These are phyloP conservation scores for Helogale parvula DNA, from an alignment of 2,113 vertebrate species.

Conservation along the genomic window DNA sequence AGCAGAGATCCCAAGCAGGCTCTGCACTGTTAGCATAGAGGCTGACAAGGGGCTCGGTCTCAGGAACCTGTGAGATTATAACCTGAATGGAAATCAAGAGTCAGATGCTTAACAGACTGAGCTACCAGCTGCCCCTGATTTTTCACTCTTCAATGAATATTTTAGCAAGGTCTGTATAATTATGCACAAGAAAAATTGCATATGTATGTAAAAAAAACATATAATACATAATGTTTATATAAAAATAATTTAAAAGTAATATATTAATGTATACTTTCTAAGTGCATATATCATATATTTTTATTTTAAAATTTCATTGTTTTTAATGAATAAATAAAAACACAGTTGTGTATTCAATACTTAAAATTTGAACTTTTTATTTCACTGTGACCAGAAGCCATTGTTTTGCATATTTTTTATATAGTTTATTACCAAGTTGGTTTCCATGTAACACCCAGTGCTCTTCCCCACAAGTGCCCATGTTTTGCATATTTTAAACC, in stretches of 20 bases:
- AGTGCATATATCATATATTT: background rate
- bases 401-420: slow-evolving; percentile 11
- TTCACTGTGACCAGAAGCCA: slow-evolving; percentile 70
- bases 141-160: slow-evolving; percentile 11
- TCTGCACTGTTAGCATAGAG: too few species aligned
- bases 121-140: background rate
- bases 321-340: slow-evolving; percentile 33
- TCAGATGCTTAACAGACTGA: too few species aligned
- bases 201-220: background rate
- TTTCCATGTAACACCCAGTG: too few species aligned
- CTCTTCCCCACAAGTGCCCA: too few species aligned
- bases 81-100: too few species aligned
- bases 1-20: too few species aligned
- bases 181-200: background rate
- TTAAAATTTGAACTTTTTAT: background rate
- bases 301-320: background rate
- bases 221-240: background rate
- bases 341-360: background rate
- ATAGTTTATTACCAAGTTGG: too few species aligned
- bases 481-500: slow-evolving; percentile 84
- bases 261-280: background rate
- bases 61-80: too few species aligned
- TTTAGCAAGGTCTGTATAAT: background rate
- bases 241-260: slow-evolving; percentile 45
- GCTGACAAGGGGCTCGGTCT: too few species aligned